Conservation (phyloP, 2,113 vertebrate genomes). For the Hemiprocne comata region DNA sequence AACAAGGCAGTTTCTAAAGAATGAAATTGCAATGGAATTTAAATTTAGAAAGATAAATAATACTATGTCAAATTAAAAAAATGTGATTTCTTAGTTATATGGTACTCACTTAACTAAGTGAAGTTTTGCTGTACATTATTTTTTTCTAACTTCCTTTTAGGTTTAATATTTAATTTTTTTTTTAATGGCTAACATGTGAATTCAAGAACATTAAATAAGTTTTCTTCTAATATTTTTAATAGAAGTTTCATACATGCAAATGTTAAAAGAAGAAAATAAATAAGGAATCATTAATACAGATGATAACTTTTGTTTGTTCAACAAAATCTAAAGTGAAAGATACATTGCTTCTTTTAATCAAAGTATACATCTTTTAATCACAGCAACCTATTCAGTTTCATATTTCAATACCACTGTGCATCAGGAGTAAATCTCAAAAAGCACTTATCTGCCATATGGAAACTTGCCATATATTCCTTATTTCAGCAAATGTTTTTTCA, state of each 20-base stretch:
- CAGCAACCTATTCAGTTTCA: not conserved
- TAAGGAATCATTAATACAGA: not conserved
- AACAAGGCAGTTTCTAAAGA: not conserved
- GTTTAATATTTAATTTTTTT: not conserved
- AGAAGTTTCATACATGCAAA: not conserved
- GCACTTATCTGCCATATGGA: not conserved
- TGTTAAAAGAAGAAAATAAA: not conserved
- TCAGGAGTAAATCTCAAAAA: not conserved
- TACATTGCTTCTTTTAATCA: not conserved
- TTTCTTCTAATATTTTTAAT: not conserved
- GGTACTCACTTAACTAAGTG: not conserved
- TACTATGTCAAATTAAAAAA: not conserved
- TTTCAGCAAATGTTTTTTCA: not conserved
- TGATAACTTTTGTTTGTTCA: fast-evolving
- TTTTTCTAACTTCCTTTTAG: not conserved
- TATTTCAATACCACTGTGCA: not conserved
- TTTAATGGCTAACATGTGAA: not conserved
- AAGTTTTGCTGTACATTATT: not conserved
- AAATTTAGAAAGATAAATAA: not conserved
- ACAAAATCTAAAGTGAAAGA: not conserved
- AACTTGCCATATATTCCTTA: not conserved
- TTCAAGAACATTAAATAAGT: not conserved
- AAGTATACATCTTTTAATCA: not conserved
- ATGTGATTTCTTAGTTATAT: not conserved
- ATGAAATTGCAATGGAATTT: not conserved